Evolutionary conservation across 2,113 vertebrate species (phyloP), one percentile per base, ranked within the genome.

Genomic region (Silurus asotus): DNA sequence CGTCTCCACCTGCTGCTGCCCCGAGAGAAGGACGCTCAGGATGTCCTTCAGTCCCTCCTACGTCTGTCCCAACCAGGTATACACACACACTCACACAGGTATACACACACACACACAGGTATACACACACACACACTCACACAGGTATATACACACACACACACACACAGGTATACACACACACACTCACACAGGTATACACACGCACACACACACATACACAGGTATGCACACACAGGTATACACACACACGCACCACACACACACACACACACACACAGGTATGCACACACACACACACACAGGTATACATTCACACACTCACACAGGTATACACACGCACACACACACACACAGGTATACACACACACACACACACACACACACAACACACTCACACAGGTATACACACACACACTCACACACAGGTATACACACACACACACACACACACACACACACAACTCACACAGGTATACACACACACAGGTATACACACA

Each of bases 61-160:
- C 96, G 94, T 75, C 93, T 97, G 65, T 96, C 95, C 0, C 95
- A 96, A 76, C 95, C 94, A 95, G 95, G 95, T 96, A 67, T 6
- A 53, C 37, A 64, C 61, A 28, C 49, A 56, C 17, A 20, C 51
- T 61, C 51, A 45, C 53, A 20, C 3, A 5, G 37, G 55, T 56
- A 11, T 56, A 11, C 74, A 67, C 76, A 2, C 14, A 23, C 53
- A 28, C 28, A 37, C 59, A 85, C 84, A 78, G 61, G 51, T 6
- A 51, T 51, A 75, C 81, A 53, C 15, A 23, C 56, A 65, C n/a
- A 37, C 28, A 64, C 17, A 81, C 37, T 56, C 64, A 82, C 79
- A 81, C 79, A 61, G 13, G 37, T 59, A 56, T 70, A 45, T 11
- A 19, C 64, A 64, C n/a, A 62, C 23, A 37, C 37, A 37, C 37